Base-by-base conservation (phyloP, 2,113 vertebrate genomes). In the Galbula dea region DNA sequence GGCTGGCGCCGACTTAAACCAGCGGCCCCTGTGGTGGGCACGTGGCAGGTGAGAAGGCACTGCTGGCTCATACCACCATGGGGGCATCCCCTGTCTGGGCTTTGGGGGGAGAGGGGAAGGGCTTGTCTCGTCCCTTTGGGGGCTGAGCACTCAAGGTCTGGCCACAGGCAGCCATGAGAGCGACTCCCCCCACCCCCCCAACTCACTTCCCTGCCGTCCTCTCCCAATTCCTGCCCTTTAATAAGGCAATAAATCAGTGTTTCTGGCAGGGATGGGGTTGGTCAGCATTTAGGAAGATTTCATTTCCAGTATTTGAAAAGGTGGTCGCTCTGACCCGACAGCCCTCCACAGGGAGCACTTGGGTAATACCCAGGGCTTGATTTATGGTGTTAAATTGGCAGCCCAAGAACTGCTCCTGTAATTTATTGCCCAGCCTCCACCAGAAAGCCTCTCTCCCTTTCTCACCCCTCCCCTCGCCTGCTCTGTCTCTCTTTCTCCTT, bases 331-430 rank as follows among this genome's bases (percentile, higher is more conserved):
- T 96, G 94, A 94, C 96, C 91, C 73, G 3, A 27, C 63, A 93
- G 88, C 94, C 89, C 68, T 89, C 88, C 88, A 0, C 67, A 83
- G 90, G 91, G 96, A 97, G 96, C 96, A 87, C 96, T 98, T 98
- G 96, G 97, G 97, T 96, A 94, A 97, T 96, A 94, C 92, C 95
- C 97, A 81, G 87, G 68, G 34, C 96, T 97, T 98, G 98, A 98
- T 98, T 98, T 98, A 98, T 97, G 97, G 81, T 89, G 94, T 94
- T 95, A 96, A 93, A 96, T 97, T 98, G 97, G 96, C 97, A 98
- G 96, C 90, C 94, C 96, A 96, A 94, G 96, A 97, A 91, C 97
- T 97, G 91, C 85, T 97, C 97, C 92, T 95, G 83, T 96, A 97
- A 97, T 98, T 98, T 98, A 98, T 97, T 97, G 97, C 95, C 90